Evolutionary conservation across 2,888 invertebrate species (phyloP).

Genomic region (Horisme vitalbata): DNA sequence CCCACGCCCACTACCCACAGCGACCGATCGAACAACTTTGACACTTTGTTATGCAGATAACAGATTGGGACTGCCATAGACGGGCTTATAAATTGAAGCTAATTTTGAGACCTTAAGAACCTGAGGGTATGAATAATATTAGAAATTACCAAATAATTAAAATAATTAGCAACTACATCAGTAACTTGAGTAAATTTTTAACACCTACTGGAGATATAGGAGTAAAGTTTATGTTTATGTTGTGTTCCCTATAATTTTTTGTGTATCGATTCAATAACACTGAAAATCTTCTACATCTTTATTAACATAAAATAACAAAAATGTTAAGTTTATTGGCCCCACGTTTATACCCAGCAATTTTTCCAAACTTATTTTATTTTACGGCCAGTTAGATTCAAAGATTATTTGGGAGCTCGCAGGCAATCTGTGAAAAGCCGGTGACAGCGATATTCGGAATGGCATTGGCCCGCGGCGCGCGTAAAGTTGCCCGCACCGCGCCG

Average conservation of each 20-base stretch:
- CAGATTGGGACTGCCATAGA: slow-evolving; percentile 3
- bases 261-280: background rate
- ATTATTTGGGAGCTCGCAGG: slow-evolving; percentile 53
- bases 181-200: too few relatives aligned
- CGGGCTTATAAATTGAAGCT: too few relatives aligned
- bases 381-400: slow-evolving; percentile 69
- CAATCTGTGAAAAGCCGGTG: slow-evolving; percentile 61
- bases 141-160: too few relatives aligned
- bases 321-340: slow-evolving; percentile 18
- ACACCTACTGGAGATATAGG: too few relatives aligned
- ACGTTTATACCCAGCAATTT: slow-evolving; percentile 15
- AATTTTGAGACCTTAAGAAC: too few relatives aligned
- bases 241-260: too few relatives aligned
- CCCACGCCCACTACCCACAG: slow-evolving; percentile 1
- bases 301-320: slow-evolving; percentile 5
- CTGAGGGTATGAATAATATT: too few relatives aligned
- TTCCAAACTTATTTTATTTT: slow-evolving; percentile 58
- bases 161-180: too few relatives aligned
- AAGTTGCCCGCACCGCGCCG: slow-evolving; percentile 33
- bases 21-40: slow-evolving; percentile 34
- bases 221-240: too few relatives aligned
- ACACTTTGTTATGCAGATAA: slow-evolving; percentile 27
- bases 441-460: slow-evolving; percentile 59
- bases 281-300: background rate
- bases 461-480: slow-evolving; percentile 22